Percentiles rank a stretch among this genome's conserved stretches.
Conservation (phyloP, 2,888 invertebrate genomes). For the Hirtodrosophila histrioides region DNA sequence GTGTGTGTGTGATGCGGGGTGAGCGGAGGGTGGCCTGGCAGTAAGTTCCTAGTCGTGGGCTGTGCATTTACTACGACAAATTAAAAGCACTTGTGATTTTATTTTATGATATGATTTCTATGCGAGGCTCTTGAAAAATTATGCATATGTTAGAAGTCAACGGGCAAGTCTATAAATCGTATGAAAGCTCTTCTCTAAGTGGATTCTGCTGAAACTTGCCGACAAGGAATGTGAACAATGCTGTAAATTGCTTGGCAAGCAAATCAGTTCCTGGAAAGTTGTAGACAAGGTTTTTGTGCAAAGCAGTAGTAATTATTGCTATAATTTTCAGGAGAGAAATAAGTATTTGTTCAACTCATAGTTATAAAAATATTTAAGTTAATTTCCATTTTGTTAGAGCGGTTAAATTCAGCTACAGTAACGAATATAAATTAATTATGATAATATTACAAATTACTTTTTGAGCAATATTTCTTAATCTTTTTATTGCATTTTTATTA, state of each 20-base stretch:
- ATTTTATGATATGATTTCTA: conserved; percentile 73
- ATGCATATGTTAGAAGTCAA: conserved; percentile 77
- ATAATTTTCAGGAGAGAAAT: background rate
- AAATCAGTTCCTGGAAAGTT: conserved; percentile 7
- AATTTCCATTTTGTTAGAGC: too few relatives aligned
- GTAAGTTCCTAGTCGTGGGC: conserved; percentile 24
- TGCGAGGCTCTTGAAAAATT: conserved; percentile 72
- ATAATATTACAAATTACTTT: too few relatives aligned
- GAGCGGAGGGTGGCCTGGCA: background rate
- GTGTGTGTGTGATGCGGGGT: background rate
- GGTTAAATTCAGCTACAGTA: too few relatives aligned
- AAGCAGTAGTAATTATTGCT: conserved; percentile 1
- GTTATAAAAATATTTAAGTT: too few relatives aligned
- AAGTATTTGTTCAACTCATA: too few relatives aligned
- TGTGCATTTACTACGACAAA: conserved; percentile 68
- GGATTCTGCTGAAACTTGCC: conserved; percentile 34
- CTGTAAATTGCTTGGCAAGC: conserved; percentile 34
- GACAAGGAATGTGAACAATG: conserved; percentile 46
- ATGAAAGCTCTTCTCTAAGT: conserved; percentile 37
- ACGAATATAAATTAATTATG: too few relatives aligned
- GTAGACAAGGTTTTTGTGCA: background rate
- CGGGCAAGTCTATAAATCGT: conserved; percentile 71
- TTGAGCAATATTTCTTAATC: too few relatives aligned
- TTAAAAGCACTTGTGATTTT: conserved; percentile 78
- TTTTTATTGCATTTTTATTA: too few relatives aligned